These are phyloP conservation scores for Phoeniculus purpureus DNA, from an alignment of 2,797 vertebrate genomes.

Conservation along the genomic window DNA sequence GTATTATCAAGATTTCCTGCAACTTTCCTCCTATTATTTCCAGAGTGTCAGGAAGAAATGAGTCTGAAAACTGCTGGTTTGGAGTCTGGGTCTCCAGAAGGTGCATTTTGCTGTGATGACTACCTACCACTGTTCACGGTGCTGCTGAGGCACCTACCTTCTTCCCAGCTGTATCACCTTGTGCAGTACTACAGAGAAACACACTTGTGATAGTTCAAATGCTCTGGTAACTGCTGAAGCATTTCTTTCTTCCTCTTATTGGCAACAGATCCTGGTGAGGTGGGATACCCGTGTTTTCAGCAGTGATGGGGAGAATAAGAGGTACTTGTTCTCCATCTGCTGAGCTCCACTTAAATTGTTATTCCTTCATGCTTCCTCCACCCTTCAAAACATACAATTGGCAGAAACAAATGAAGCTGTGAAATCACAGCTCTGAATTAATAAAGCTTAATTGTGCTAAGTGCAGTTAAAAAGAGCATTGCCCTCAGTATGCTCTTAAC, in stretches of 20 bases:
- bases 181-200: not conserved
- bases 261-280: not conserved
- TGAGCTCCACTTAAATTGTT: slow-evolving; percentile 38
- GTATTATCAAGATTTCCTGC: not conserved
- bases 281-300: slow-evolving; percentile 12
- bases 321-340: slow-evolving; percentile 48
- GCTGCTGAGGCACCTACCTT: not conserved
- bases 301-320: not conserved
- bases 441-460: slow-evolving; percentile 60
- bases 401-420: slow-evolving; percentile 61
- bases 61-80: not conserved
- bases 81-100: not conserved
- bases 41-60: not conserved
- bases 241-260: not conserved
- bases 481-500: slow-evolving; percentile 3
- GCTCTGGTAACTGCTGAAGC: not conserved
- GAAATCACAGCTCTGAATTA: slow-evolving; percentile 62
- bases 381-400: slow-evolving; percentile 52
- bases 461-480: slow-evolving; percentile 53
- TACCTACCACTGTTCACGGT: not conserved
- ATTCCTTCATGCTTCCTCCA: slow-evolving; percentile 35
- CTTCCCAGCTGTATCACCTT: not conserved
- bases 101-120: not conserved
- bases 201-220: not conserved
- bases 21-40: not conserved